These are phyloP conservation scores for Laspeyria flexula DNA, from an alignment of 2,888 invertebrate species.

Conservation along the genomic window DNA sequence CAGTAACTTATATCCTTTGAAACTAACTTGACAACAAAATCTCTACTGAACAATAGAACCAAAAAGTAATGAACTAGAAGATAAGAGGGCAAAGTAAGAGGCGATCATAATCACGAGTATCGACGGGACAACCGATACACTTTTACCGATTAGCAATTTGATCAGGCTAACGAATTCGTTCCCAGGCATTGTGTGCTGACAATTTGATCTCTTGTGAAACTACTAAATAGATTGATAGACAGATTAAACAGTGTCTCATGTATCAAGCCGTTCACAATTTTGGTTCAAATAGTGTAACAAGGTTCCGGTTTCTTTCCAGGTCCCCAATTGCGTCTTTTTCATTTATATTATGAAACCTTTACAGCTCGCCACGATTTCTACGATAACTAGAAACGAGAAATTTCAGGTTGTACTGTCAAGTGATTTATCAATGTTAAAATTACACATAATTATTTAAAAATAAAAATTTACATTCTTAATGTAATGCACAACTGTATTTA, in stretches of 20 bases:
- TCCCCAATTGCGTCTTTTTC: too few relatives aligned
- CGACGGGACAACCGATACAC: slow-evolving; percentile 61
- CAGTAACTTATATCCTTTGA: slow-evolving; percentile 1
- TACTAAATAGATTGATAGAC: slow-evolving; percentile 29
- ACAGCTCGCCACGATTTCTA: too few relatives aligned
- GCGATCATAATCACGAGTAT: slow-evolving; percentile 56
- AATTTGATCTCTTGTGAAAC: slow-evolving; percentile 42
- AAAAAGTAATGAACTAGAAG: slow-evolving; percentile 17
- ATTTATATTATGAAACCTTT: too few relatives aligned
- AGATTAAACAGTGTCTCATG: slow-evolving; percentile 19
- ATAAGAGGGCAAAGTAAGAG: slow-evolving; percentile 47
- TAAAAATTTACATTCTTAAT: too few relatives aligned
- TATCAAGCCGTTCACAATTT: slow-evolving; percentile 18
- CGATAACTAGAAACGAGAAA: too few relatives aligned
- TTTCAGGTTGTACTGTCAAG: too few relatives aligned
- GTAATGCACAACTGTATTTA: too few relatives aligned
- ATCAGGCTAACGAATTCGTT: slow-evolving; percentile 49
- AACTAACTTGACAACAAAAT: slow-evolving; percentile 20
- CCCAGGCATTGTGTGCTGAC: slow-evolving; percentile 44
- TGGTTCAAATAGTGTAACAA: background rate
- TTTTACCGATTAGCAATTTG: slow-evolving; percentile 70
- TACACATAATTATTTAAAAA: too few relatives aligned
- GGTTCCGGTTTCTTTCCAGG: too few relatives aligned
- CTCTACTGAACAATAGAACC: slow-evolving; percentile 15
- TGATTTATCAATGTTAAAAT: too few relatives aligned